Conservation (phyloP, 2,113 vertebrate genomes). For the Tichodroma muraria region DNA sequence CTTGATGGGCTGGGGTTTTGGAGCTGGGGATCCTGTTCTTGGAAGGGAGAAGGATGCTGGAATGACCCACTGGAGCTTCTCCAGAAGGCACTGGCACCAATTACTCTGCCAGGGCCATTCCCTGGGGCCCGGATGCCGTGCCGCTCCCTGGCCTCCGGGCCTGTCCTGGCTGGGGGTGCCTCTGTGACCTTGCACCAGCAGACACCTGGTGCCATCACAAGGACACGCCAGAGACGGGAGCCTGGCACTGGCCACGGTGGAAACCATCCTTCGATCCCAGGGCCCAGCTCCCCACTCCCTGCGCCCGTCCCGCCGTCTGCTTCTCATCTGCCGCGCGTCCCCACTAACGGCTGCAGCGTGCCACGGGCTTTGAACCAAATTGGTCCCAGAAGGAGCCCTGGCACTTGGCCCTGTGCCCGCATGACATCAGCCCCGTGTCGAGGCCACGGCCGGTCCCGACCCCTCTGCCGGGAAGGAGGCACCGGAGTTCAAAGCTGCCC, state of each 20-base stretch:
- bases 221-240: rapidly evolving
- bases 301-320: neutral
- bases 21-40: neutral
- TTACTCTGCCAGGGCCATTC: neutral
- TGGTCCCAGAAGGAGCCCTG: conserved; percentile 12
- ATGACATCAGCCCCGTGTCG: neutral
- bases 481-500: rapidly evolving
- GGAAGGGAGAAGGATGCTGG: neutral
- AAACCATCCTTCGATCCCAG: neutral
- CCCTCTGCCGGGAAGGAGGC: neutral
- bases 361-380: neutral
- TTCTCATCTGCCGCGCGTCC: neutral
- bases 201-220: rapidly evolving
- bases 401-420: neutral
- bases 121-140: neutral
- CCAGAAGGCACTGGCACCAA: neutral
- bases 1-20: neutral
- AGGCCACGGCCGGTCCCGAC: rapidly evolving
- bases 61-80: neutral
- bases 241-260: neutral
- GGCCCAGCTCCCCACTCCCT: neutral
- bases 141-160: neutral
- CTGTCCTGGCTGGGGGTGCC: neutral
- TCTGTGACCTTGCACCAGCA: neutral
- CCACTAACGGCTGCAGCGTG: neutral